These are phyloP conservation scores for Leptura quadrifasciata DNA, from an alignment of 2,888 invertebrate genomes.

Conservation along the genomic window DNA sequence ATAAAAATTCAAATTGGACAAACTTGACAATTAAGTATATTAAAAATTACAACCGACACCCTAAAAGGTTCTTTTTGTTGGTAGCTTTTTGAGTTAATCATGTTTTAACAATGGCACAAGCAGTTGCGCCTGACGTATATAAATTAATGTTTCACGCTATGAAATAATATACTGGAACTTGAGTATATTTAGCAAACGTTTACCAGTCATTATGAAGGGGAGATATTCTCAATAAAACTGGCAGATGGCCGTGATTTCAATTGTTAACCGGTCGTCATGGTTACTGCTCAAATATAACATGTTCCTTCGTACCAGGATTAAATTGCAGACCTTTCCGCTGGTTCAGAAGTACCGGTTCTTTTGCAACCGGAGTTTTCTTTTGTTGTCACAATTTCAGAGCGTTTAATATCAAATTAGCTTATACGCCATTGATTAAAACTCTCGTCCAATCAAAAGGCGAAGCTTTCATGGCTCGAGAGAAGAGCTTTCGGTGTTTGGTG, in stretches of 20 bases:
- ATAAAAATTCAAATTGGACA: conserved; percentile 58
- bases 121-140: conserved; percentile 68
- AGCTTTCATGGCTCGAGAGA: conserved; percentile 4
- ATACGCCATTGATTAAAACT: conserved; percentile 68
- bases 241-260: conserved; percentile 72
- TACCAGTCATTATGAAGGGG: conserved; percentile 68
- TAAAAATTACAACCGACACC: conserved; percentile 71
- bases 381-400: conserved; percentile 64
- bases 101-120: conserved; percentile 65
- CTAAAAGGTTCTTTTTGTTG: conserved; percentile 63
- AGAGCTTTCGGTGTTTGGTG: conserved; percentile 40
- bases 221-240: conserved; percentile 67
- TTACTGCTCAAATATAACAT: conserved; percentile 71
- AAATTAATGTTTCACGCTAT: conserved; percentile 71
- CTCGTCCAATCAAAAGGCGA: conserved; percentile 52
- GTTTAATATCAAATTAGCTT: conserved; percentile 73
- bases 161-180: conserved; percentile 70
- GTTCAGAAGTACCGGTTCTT: conserved; percentile 43
- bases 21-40: conserved; percentile 69
- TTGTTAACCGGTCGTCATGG: conserved; percentile 72
- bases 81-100: conserved; percentile 67
- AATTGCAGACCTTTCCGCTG: conserved; percentile 56
- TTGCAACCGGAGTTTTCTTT: conserved; percentile 57
- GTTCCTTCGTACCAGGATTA: conserved; percentile 61
- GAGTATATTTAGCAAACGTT: conserved; percentile 73